Base-by-base conservation (phyloP, 2,888 invertebrate genomes). In the Pteria penguin region DNA sequence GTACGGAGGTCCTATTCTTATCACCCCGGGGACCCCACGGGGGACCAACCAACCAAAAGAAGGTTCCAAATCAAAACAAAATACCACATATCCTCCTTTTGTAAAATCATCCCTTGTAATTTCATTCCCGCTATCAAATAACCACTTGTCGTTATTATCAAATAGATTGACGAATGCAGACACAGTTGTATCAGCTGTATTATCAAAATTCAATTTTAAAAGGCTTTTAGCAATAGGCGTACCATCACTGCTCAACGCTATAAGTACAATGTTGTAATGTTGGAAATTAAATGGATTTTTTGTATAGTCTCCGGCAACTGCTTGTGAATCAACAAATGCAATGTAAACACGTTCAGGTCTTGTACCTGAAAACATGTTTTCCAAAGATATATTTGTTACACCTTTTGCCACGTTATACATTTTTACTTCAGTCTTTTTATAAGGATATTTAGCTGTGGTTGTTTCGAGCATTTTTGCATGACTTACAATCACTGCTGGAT, bases 201-300 rank as follows among this genome's bases (percentile, higher is more conserved):
- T 14, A 45, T 54, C 32, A 71, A 77, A 77, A 52, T 72, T 77
- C 31, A 77, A 18, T 63, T 80, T 76, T 8, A 77, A 11, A 14
- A 72, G 75, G 26, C 33, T 76, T 5, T 77, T 75, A 45, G 75
- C 73, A 14, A 76, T 75, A 14, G 78, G 75, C 62, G 70, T 55
- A 8, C 78, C 78, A 29, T 80, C 76, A 11, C 24, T 32, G 52
- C 73, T 76, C 22, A 80, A 60, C 4, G 33, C 75, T 24, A 80
- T 78, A 4, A 70, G 66, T 45, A 55, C 52, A n/a, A 80, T 70
- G 36, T 63, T 27, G 57, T 63, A 80, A 54, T 78, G 60, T 36
- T 78, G 68, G 32, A 80, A 78, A 69, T 78, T 78, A 60, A 69
- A 80, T 4, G 75, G 78, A 55, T 80, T 80, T 11, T 72, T 62